phyloP scores from a whole-genome alignment of 2,113 vertebrate species.

The Syngnathus scovelli region DNA sequence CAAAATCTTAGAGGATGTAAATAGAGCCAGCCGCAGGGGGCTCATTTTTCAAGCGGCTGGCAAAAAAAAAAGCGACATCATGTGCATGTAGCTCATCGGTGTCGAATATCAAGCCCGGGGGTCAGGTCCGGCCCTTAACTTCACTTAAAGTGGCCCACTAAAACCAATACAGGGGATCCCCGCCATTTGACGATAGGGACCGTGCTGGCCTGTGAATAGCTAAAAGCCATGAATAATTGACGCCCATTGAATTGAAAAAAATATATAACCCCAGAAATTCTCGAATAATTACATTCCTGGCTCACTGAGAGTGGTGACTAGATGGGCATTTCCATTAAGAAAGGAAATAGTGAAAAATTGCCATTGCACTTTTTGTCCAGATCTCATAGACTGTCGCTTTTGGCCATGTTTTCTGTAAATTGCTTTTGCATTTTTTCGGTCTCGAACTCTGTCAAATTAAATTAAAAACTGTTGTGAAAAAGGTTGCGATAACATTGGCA shows the following conservation, averaged over 20 bases:
- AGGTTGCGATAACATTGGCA: background rate
- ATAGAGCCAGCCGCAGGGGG: constrained; percentile 25
- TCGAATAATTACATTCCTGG: no score
- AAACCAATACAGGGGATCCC: background rate
- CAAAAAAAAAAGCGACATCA: constrained; percentile 8
- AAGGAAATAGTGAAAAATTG: background rate
- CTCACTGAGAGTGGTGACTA: no score
- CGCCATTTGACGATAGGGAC: no score
- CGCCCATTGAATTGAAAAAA: no score
- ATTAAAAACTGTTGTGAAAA: background rate
- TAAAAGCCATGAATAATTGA: no score
- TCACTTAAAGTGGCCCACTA: background rate
- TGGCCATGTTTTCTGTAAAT: background rate
- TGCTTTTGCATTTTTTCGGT: background rate
- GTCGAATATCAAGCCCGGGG: background rate
- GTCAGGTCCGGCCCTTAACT: background rate
- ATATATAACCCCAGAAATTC: no score
- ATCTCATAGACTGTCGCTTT: background rate
- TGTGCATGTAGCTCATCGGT: background rate
- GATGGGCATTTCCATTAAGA: no score
- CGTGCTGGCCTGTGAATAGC: no score
- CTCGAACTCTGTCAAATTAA: background rate
- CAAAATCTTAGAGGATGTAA: constrained; percentile 28
- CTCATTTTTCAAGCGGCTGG: constrained; percentile 19
- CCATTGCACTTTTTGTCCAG: background rate